A percentile compares a stretch with the other conserved stretches of the same genome.
These are phyloP conservation scores for Tetranychus cinnabarinus DNA, from an alignment of 1,140 invertebrate species.

Conservation along the genomic window DNA sequence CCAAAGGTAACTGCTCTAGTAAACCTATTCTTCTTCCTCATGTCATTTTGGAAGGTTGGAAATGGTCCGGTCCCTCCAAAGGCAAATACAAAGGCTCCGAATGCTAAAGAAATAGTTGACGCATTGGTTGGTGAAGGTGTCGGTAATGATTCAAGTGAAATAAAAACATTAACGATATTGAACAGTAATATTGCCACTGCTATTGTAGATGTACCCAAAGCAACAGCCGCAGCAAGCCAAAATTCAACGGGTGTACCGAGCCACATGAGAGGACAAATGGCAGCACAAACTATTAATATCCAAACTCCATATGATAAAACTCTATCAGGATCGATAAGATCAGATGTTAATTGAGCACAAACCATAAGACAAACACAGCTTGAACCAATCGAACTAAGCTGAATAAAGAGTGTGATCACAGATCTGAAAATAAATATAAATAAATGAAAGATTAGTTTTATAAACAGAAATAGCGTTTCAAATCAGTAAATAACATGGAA, in stretches of 20 bases:
- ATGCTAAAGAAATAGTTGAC: constrained; percentile 31
- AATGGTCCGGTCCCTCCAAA: constrained; percentile 40
- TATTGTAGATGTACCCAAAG: neutral
- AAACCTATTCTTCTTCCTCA: constrained; percentile 32
- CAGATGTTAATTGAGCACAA: constrained; percentile 34
- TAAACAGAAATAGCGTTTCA: no score
- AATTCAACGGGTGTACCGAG: constrained; percentile 46
- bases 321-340: constrained; percentile 25
- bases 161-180: neutral
- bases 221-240: constrained; percentile 20
- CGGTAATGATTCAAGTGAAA: neutral
- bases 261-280: constrained; percentile 36
- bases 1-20: constrained; percentile 26
- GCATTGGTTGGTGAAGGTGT: constrained; percentile 13
- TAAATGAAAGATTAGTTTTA: no score
- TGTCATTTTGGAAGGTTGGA: constrained; percentile 44
- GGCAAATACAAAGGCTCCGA: constrained; percentile 37
- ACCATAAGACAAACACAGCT: constrained; percentile 41
- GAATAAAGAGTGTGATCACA: constrained; percentile 14
- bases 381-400: constrained; percentile 39
- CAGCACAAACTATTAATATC: constrained; percentile 33
- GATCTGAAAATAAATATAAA: no score
- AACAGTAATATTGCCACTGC: neutral
- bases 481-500: no score
- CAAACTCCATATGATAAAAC: constrained; percentile 28